Evolutionary conservation across 2,888 invertebrate species (phyloP).

Genomic region (Drosophila borborema): DNA sequence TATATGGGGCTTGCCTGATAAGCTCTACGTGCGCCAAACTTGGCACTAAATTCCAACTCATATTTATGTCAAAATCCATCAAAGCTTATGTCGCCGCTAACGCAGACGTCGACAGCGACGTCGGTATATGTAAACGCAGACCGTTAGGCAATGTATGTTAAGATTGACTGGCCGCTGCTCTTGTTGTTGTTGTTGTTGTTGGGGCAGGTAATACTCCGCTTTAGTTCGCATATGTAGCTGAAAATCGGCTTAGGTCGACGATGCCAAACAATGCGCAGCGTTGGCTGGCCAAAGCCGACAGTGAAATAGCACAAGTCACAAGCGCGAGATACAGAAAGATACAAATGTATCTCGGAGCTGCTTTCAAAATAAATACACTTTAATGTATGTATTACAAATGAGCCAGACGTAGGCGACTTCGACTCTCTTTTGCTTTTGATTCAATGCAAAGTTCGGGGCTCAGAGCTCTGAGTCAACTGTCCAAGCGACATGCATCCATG

Average conservation of each 20-base stretch:
- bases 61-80: conserved; percentile 81
- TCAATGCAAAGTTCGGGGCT: not conserved
- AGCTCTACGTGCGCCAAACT: conserved; percentile 67
- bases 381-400: conserved; percentile 79
- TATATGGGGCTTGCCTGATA: conserved; percentile 65
- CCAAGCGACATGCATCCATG: conserved; percentile 70
- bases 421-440: conserved; percentile 2
- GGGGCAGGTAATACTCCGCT: conserved; percentile 19
- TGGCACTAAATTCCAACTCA: conserved; percentile 75
- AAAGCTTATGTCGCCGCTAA: conserved; percentile 76
- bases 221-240: conserved; percentile 46
- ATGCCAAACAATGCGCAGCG: conserved; percentile 67
- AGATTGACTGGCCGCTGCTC: conserved; percentile 27
- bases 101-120: conserved; percentile 23
- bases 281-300: conserved; percentile 74
- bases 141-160: conserved; percentile 58
- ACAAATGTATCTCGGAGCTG: conserved; percentile 43
- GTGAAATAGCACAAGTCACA: conserved; percentile 67
- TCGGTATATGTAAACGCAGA: conserved; percentile 23
- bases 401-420: conserved; percentile 43
- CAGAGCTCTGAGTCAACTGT: conserved; percentile 66
- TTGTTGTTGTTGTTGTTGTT: not conserved
- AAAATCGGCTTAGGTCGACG: conserved; percentile 60
- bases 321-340: conserved; percentile 31
- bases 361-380: conserved; percentile 56